A percentile compares a stretch with the other conserved stretches of the same genome.
These are phyloP conservation scores for Tuta absoluta DNA, from an alignment of 2,888 invertebrate species.

Conservation along the genomic window DNA sequence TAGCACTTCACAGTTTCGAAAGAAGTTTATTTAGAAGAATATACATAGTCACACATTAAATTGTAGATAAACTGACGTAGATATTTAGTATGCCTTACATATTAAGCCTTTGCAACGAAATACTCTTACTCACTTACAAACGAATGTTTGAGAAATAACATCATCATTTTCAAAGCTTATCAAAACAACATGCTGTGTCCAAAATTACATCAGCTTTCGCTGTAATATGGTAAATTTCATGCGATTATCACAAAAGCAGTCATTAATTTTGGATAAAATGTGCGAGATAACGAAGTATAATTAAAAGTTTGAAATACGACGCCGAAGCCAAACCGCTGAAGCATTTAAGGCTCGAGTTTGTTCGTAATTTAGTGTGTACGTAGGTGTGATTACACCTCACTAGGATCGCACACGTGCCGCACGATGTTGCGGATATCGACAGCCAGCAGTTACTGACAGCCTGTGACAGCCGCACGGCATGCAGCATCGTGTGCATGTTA, in stretches of 20 bases:
- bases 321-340: background rate
- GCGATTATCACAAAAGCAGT: constrained; percentile 1
- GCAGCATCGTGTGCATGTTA: too few relatives aligned
- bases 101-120: background rate
- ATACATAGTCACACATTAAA: too few relatives aligned
- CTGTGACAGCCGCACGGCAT: too few relatives aligned
- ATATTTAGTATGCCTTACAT: background rate
- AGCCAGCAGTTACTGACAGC: too few relatives aligned
- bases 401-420: too few relatives aligned
- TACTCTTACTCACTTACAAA: background rate
- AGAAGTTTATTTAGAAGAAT: too few relatives aligned
- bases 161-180: background rate
- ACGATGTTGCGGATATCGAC: too few relatives aligned
- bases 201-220: background rate
- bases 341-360: background rate
- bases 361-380: background rate
- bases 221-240: background rate
- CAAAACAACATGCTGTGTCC: background rate
- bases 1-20: too few relatives aligned
- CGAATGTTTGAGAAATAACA: background rate
- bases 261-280: constrained; percentile 2
- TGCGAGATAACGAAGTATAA: constrained; percentile 13
- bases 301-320: constrained; percentile 16
- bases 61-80: background rate
- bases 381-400: background rate